A percentile compares a stretch with the other conserved stretches of the same genome.
Evolutionary conservation across 2,797 vertebrate species (phyloP).

Genomic region (Lutjanus argentimaculatus): DNA sequence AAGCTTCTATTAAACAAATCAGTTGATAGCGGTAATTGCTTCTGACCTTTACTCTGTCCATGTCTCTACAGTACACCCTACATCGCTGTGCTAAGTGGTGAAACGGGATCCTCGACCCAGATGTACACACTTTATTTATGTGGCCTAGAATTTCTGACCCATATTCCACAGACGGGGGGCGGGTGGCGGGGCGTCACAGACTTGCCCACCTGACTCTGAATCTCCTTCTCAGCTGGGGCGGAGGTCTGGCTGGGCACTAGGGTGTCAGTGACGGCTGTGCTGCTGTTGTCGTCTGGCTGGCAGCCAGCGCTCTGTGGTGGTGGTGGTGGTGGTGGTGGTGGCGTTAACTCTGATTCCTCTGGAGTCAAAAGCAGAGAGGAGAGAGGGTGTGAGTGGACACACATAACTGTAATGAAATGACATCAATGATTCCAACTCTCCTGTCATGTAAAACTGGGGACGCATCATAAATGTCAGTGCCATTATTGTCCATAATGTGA

Average conservation of each 20-base stretch:
- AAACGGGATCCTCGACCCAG: slow-evolving; percentile 57
- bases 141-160: slow-evolving; percentile 67
- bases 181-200: not conserved
- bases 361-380: slow-evolving; percentile 15
- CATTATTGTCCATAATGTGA: too few relatives aligned
- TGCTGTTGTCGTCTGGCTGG: slow-evolving; percentile 81
- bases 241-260: slow-evolving; percentile 73
- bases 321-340: slow-evolving; percentile 50
- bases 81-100: slow-evolving; percentile 51
- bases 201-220: slow-evolving; percentile 76
- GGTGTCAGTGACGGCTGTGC: slow-evolving; percentile 79
- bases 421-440: not conserved
- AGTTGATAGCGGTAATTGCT: not conserved
- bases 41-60: slow-evolving; percentile 22
- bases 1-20: not conserved
- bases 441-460: not conserved
- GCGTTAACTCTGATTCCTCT: slow-evolving; percentile 74
- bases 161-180: slow-evolving; percentile 37
- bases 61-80: not conserved
- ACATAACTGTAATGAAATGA: not conserved
- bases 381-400: slow-evolving; percentile 1
- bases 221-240: slow-evolving; percentile 62
- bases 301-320: slow-evolving; percentile 82
- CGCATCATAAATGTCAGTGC: too few relatives aligned
- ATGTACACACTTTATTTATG: slow-evolving; percentile 60